These are phyloP conservation scores for Neosalanx taihuensis DNA, from an alignment of 2,797 vertebrate genomes.

Conservation along the genomic window DNA sequence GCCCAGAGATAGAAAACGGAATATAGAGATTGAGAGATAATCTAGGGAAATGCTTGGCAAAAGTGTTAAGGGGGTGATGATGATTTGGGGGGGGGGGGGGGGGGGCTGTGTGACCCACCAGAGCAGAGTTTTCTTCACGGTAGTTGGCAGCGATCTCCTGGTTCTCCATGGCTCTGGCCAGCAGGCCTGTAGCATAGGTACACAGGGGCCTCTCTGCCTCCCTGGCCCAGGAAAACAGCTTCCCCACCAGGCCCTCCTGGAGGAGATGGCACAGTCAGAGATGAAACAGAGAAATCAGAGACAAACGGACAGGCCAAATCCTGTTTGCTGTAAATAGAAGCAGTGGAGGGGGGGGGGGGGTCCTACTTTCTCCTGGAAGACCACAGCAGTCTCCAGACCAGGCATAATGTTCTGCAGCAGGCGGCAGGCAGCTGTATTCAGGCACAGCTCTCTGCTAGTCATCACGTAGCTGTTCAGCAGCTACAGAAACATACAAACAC, in stretches of 20 bases:
- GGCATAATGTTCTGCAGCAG: conserved; percentile 94
- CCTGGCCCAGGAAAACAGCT: conserved; percentile 87
- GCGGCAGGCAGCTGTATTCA: conserved; percentile 90
- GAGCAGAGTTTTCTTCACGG: conserved; percentile 84
- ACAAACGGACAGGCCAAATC: neutral
- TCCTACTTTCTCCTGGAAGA: conserved; percentile 93
- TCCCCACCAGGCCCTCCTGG: conserved; percentile 94
- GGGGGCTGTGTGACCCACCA: conserved; percentile 70
- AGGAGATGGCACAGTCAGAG: neutral
- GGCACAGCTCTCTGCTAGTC: conserved; percentile 85
- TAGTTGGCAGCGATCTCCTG: conserved; percentile 93
- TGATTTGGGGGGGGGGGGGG: neutral
- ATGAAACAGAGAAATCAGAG: neutral
- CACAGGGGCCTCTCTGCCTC: conserved; percentile 85
- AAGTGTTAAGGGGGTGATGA: neutral
- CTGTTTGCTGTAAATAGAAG: neutral
- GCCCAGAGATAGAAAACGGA: conserved; percentile 15
- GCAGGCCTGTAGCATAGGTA: conserved; percentile 85
- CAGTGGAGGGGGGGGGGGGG: neutral
- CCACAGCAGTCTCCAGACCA: conserved; percentile 87
- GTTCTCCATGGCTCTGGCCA: conserved; percentile 93
- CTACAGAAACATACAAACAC: conserved; percentile 57
- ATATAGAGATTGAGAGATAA: neutral
- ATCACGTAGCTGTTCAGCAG: conserved; percentile 92
- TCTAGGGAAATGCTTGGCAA: neutral